These are phyloP conservation scores for Aphelenchoides bicaudatus DNA, from an alignment of 2,888 invertebrate species.

Conservation along the genomic window DNA sequence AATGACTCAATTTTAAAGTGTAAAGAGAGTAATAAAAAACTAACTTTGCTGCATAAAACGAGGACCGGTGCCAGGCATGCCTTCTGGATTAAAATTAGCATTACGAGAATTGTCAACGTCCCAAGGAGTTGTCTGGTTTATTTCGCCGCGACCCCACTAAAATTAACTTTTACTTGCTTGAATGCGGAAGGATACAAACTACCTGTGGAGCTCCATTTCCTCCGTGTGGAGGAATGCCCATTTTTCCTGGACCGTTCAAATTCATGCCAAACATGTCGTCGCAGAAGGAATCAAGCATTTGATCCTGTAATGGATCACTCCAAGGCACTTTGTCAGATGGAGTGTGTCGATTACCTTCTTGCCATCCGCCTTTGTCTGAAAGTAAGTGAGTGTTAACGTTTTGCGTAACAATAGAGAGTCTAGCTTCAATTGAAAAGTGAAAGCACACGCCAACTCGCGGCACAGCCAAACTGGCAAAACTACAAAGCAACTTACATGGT, in stretches of 20 bases:
- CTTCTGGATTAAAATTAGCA: slow-evolving; percentile 1
- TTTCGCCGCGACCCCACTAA: slow-evolving; percentile 38
- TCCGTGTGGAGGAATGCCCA: slow-evolving; percentile 12
- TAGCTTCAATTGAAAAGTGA: too few species aligned
- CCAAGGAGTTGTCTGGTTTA: slow-evolving; percentile 39
- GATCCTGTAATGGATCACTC: slow-evolving; percentile 15
- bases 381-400: too few species aligned
- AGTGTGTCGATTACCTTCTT: not conserved
- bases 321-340: slow-evolving; percentile 7
- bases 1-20: too few species aligned
- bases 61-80: slow-evolving; percentile 3
- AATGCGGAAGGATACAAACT: too few species aligned
- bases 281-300: slow-evolving; percentile 13
- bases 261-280: slow-evolving; percentile 21
- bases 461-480: too few species aligned
- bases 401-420: too few species aligned
- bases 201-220: too few species aligned
- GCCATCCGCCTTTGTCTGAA: too few species aligned
- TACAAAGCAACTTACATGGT: too few species aligned
- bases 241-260: slow-evolving; percentile 14
- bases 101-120: slow-evolving; percentile 26
- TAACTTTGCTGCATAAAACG: slow-evolving; percentile 15
- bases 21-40: too few species aligned
- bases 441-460: too few species aligned
- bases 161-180: not conserved